These are phyloP conservation scores for Drosophila tanythrix DNA, from an alignment of 2,888 invertebrate species.

Conservation along the genomic window DNA sequence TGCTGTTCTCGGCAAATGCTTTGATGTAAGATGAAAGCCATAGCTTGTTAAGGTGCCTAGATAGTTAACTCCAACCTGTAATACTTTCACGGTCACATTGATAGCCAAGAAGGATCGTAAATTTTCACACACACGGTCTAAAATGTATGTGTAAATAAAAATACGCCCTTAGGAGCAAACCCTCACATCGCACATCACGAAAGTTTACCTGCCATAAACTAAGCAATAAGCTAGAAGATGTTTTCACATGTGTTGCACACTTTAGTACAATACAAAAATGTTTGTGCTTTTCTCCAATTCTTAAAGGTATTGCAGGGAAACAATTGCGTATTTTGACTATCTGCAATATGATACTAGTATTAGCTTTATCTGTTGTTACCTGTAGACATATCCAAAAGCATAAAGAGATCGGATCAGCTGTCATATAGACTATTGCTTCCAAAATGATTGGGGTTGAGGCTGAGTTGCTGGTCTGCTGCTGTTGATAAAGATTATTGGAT, in stretches of 20 bases:
- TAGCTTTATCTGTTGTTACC: constrained; percentile 47
- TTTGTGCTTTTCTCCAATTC: constrained; percentile 13
- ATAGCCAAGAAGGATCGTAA: constrained; percentile 48
- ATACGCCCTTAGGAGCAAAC: constrained; percentile 25
- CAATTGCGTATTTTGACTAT: neutral
- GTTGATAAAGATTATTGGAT: constrained; percentile 74
- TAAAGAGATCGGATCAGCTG: constrained; percentile 76
- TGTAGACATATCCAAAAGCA: constrained; percentile 75
- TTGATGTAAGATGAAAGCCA: constrained; percentile 36
- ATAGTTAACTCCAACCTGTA: constrained; percentile 4
- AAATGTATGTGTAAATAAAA: neutral
- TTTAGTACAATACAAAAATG: constrained; percentile 15
- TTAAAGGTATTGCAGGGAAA: neutral
- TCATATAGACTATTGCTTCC: constrained; percentile 73
- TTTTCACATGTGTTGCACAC: constrained; percentile 7
- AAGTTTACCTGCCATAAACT: constrained; percentile 23
- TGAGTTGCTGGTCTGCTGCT: constrained; percentile 46
- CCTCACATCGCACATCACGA: constrained; percentile 15
- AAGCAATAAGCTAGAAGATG: constrained; percentile 12
- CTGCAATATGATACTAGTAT: constrained; percentile 3
- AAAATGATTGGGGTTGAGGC: constrained; percentile 48
- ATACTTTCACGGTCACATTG: neutral
- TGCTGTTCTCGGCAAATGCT: constrained; percentile 16
- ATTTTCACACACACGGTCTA: constrained; percentile 32
- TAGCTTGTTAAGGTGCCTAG: constrained; percentile 18